A percentile compares a stretch with the other conserved stretches of the same genome.
phyloP scores from a whole-genome alignment of 2,888 invertebrate species.

The Miltochrista miniata region DNA sequence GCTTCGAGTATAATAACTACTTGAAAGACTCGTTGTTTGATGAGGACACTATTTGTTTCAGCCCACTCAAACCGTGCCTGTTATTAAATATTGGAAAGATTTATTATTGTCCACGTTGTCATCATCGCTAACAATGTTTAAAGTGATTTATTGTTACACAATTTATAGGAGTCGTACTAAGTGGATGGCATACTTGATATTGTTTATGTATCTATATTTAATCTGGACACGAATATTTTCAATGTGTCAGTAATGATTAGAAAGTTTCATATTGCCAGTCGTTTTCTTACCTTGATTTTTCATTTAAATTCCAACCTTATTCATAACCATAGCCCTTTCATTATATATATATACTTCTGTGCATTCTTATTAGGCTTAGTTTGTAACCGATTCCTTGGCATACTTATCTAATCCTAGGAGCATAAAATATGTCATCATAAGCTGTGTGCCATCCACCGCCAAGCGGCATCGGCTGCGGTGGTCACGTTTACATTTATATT shows the following conservation, averaged over 20 bases:
- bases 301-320: no score
- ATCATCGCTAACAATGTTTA: neutral
- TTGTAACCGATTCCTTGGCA: neutral
- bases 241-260: neutral
- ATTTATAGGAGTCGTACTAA: neutral
- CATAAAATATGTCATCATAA: neutral
- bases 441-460: neutral
- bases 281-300: neutral
- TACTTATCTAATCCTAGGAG: neutral
- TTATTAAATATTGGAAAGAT: neutral
- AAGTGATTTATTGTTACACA: neutral
- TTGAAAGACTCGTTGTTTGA: neutral
- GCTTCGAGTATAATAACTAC: neutral
- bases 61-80: neutral
- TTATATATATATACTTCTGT: neutral
- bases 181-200: neutral
- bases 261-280: neutral
- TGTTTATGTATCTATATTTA: neutral
- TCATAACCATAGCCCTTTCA: no score
- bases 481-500: constrained; percentile 33
- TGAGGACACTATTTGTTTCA: neutral
- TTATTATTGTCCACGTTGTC: neutral
- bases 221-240: neutral
- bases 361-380: neutral
- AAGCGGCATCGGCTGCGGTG: constrained; percentile 11